Conservation (phyloP, 2,888 invertebrate genomes). For the Tillus elongatus region DNA sequence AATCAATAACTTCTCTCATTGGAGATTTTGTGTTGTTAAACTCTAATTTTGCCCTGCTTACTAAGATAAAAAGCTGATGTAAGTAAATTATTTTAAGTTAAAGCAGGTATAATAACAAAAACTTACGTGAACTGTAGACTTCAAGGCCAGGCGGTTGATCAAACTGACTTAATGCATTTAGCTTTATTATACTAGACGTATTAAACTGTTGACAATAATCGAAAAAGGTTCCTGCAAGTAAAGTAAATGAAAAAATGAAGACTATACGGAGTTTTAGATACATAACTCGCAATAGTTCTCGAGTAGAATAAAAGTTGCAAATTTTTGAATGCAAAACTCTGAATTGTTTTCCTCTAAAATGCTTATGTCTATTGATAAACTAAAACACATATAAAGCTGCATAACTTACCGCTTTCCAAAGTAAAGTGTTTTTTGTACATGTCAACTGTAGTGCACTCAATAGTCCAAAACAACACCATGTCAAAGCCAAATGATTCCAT, state of each 20-base stretch:
- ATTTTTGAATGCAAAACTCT: no score
- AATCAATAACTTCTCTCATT: conserved; percentile 32
- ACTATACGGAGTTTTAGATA: no score
- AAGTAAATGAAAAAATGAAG: no score
- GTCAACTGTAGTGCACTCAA: conserved; percentile 49
- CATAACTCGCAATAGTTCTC: no score
- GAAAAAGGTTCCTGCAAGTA: conserved; percentile 18
- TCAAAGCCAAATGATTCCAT: conserved; percentile 60
- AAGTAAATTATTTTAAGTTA: no score
- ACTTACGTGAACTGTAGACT: conserved; percentile 62
- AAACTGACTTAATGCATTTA: conserved; percentile 58
- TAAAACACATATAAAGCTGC: no score
- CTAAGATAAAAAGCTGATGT: conserved; percentile 22
- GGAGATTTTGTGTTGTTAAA: conserved; percentile 32
- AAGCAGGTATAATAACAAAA: no score
- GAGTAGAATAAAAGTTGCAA: no score
- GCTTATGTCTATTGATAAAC: no score
- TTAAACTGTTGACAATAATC: conserved; percentile 49
- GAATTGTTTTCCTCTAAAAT: no score
- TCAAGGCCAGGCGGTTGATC: conserved; percentile 61
- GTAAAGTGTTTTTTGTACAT: conserved; percentile 16
- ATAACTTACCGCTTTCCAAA: conserved; percentile 17
- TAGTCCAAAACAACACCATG: conserved; percentile 68
- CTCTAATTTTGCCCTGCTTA: conserved; percentile 29
- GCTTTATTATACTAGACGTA: conserved; percentile 53